Evolutionary conservation across 2,113 vertebrate genomes (phyloP).

Genomic region (Poeciliopsis turrubarensis): DNA sequence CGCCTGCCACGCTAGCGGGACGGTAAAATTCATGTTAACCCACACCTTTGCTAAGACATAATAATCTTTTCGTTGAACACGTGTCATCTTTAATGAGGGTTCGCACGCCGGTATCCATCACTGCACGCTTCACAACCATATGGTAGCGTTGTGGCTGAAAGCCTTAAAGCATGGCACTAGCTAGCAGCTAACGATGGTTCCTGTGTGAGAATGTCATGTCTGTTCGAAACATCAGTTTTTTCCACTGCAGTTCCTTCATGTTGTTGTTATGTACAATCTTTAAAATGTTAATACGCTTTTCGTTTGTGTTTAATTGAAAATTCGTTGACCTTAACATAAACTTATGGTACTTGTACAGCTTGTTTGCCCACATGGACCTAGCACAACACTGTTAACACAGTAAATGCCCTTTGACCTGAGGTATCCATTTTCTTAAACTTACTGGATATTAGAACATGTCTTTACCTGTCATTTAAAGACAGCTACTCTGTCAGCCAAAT

Average conservation of each 20-base stretch:
- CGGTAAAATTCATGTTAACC: not conserved
- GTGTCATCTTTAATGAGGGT: not conserved
- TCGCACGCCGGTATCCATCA: not conserved
- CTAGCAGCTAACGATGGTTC: constrained; percentile 59
- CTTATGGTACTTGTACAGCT: constrained; percentile 3
- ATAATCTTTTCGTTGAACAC: not conserved
- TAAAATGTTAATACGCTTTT: not conserved
- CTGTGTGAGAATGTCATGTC: constrained; percentile 68
- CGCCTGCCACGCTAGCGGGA: constrained; percentile 35
- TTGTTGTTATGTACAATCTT: not conserved
- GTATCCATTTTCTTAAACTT: constrained; percentile 71
- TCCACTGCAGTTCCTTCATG: not conserved
- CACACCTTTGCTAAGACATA: not conserved
- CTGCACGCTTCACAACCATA: constrained; percentile 8
- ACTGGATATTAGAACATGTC: constrained; percentile 4
- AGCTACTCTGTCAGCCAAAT: no score
- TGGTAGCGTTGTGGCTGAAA: constrained; percentile 26
- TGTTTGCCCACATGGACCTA: constrained; percentile 35
- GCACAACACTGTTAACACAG: constrained; percentile 45
- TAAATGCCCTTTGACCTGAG: constrained; percentile 73
- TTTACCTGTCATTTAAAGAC: not conserved
- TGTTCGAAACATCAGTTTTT: constrained; percentile 11
- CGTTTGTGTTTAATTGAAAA: not conserved
- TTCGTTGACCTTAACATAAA: not conserved
- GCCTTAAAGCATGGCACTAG: constrained; percentile 60